phyloP scores from a whole-genome alignment of 2,113 vertebrate genomes.

The Epinephelus lanceolatus region DNA sequence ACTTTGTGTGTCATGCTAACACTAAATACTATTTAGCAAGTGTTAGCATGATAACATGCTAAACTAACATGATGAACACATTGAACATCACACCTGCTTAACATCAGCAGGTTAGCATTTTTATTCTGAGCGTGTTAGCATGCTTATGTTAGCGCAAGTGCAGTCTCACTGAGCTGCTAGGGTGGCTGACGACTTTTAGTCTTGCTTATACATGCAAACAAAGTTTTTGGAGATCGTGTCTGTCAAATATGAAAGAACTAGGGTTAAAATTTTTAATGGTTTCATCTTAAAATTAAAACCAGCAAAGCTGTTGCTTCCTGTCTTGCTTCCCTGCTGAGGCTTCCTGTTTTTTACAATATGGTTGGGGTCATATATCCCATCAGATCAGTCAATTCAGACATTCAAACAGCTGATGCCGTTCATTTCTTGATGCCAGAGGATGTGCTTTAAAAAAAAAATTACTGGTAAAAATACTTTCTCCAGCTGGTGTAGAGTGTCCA shows the following conservation, averaged over 20 bases:
- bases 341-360: background rate
- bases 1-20: too few species aligned
- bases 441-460: background rate
- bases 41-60: background rate
- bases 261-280: background rate
- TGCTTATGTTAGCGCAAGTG: too few species aligned
- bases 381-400: constrained; percentile 4
- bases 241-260: background rate
- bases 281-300: too few species aligned
- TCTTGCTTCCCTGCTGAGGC: too few species aligned
- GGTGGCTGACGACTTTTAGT: too few species aligned
- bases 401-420: constrained; percentile 1
- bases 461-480: constrained; percentile 13
- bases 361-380: background rate
- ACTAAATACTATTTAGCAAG: too few species aligned
- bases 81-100: background rate
- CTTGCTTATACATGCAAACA: background rate
- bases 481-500: constrained; percentile 28
- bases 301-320: too few species aligned
- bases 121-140: too few species aligned
- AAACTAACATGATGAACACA: background rate
- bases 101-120: background rate
- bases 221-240: background rate
- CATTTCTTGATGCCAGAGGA: constrained; percentile 7
- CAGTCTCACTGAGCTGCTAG: too few species aligned